A percentile compares a stretch with the other conserved stretches of the same genome.
Evolutionary conservation across 1,140 invertebrate genomes (phyloP).

Genomic region (Drosophila arawakana): DNA sequence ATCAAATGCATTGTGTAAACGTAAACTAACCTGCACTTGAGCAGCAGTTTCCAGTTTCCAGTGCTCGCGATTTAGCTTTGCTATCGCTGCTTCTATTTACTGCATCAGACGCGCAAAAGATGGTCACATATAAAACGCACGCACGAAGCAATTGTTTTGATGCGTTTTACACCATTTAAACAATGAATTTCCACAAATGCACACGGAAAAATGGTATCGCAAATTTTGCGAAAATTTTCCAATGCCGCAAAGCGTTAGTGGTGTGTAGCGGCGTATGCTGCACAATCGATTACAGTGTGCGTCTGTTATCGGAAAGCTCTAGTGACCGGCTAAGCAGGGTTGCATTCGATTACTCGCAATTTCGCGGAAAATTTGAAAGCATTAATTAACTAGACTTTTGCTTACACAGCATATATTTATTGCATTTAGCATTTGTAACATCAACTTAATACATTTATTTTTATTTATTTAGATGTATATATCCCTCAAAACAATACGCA

Average conservation of each 20-base stretch:
- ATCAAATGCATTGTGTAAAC: slow-evolving; percentile 38
- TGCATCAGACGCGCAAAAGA: slow-evolving; percentile 20
- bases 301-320: slow-evolving; percentile 49
- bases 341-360: slow-evolving; percentile 19
- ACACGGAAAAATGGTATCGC: slow-evolving; percentile 46
- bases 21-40: slow-evolving; percentile 54
- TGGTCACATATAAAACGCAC: slow-evolving; percentile 34
- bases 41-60: slow-evolving; percentile 38
- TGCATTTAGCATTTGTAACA: slow-evolving; percentile 70
- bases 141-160: slow-evolving; percentile 32
- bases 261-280: slow-evolving; percentile 59
- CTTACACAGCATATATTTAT: slow-evolving; percentile 55
- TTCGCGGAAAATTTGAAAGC: slow-evolving; percentile 11
- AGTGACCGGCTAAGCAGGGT: background rate
- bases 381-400: slow-evolving; percentile 2
- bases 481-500: slow-evolving; percentile 77
- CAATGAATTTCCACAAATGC: slow-evolving; percentile 40
- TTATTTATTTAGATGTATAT: slow-evolving; percentile 68
- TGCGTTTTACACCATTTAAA: slow-evolving; percentile 48
- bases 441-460: slow-evolving; percentile 79
- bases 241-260: slow-evolving; percentile 72
- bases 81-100: background rate
- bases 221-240: slow-evolving; percentile 58
- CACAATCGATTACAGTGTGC: slow-evolving; percentile 55
- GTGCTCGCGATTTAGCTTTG: slow-evolving; percentile 28